Percentiles rank a stretch among this genome's conserved stretches.
Evolutionary conservation across 2,797 vertebrate species (phyloP).

Genomic region (Gephyroberyx darwinii): DNA sequence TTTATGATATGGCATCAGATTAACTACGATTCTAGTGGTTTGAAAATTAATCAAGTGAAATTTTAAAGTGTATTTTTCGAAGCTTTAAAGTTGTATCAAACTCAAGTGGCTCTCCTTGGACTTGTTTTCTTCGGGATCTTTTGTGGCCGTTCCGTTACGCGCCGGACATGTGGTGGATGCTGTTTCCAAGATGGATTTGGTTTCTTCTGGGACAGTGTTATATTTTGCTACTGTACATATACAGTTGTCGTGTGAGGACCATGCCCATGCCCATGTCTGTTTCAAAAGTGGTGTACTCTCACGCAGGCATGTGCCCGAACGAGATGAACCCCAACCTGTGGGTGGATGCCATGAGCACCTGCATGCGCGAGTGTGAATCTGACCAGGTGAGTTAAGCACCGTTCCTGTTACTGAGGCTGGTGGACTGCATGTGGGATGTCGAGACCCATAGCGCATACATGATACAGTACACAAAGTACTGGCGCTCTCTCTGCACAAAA

Average conservation of each 20-base stretch:
- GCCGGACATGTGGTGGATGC: slow-evolving; percentile 86
- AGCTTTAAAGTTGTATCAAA: not conserved
- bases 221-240: slow-evolving; percentile 75
- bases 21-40: not conserved
- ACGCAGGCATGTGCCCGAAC: slow-evolving; percentile 96
- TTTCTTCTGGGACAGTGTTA: slow-evolving; percentile 82
- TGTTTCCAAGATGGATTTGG: slow-evolving; percentile 88
- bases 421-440: not conserved
- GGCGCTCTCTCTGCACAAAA: too few relatives aligned
- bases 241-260: slow-evolving; percentile 74
- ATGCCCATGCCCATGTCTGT: slow-evolving; percentile 83
- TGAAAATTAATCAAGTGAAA: not conserved
- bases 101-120: not conserved
- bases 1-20: slow-evolving; percentile 18
- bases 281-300: slow-evolving; percentile 90
- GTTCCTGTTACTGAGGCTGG: not conserved
- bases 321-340: slow-evolving; percentile 99
- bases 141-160: slow-evolving; percentile 38
- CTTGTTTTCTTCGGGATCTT: slow-evolving; percentile 8
- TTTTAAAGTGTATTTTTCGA: not conserved
- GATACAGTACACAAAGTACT: too few relatives aligned
- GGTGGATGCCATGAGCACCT: slow-evolving; percentile 99
- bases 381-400: slow-evolving; percentile 88
- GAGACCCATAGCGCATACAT: not conserved
- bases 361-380: slow-evolving; percentile 92